Conservation (phyloP, 2,888 invertebrate genomes). For the Drosophila quinaria region DNA sequence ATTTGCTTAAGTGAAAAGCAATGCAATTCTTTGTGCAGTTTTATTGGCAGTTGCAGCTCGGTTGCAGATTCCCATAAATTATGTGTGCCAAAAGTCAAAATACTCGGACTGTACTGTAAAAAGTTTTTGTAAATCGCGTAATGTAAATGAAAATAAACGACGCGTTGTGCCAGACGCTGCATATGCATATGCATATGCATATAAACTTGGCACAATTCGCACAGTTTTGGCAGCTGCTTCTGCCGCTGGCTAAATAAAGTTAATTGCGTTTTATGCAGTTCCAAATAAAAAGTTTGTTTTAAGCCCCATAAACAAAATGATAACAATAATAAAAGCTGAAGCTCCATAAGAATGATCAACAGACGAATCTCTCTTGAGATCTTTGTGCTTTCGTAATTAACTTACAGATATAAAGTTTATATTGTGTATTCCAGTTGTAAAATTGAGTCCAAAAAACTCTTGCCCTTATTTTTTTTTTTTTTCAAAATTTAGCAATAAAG, state of each 20-base stretch:
- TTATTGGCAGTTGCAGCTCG: slow-evolving; percentile 27
- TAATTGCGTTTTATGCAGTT: slow-evolving; percentile 67
- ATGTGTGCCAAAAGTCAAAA: slow-evolving; percentile 56
- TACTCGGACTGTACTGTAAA: slow-evolving; percentile 32
- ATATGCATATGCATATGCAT: slow-evolving; percentile 18
- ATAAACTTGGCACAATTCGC: slow-evolving; percentile 63
- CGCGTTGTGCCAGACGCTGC: slow-evolving; percentile 7
- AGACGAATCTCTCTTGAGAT: slow-evolving; percentile 3
- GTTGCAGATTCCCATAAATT: slow-evolving; percentile 38
- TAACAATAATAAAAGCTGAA: slow-evolving; percentile 46
- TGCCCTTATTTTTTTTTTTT: slow-evolving; percentile 1
- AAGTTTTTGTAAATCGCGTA: slow-evolving; percentile 44
- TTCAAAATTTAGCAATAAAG: background rate
- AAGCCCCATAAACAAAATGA: slow-evolving; percentile 49
- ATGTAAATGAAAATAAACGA: slow-evolving; percentile 53
- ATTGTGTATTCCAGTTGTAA: background rate
- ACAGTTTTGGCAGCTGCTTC: slow-evolving; percentile 23
- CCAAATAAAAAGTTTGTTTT: slow-evolving; percentile 51
- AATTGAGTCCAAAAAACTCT: background rate
- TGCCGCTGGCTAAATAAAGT: slow-evolving; percentile 57
- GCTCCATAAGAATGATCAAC: slow-evolving; percentile 33
- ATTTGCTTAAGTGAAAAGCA: slow-evolving; percentile 37
- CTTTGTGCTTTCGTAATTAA: slow-evolving; percentile 1
- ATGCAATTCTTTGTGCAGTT: slow-evolving; percentile 41
- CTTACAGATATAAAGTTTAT: background rate